These are phyloP conservation scores for Amniataba percoides DNA, from an alignment of 2,797 vertebrate species.

Conservation along the genomic window DNA sequence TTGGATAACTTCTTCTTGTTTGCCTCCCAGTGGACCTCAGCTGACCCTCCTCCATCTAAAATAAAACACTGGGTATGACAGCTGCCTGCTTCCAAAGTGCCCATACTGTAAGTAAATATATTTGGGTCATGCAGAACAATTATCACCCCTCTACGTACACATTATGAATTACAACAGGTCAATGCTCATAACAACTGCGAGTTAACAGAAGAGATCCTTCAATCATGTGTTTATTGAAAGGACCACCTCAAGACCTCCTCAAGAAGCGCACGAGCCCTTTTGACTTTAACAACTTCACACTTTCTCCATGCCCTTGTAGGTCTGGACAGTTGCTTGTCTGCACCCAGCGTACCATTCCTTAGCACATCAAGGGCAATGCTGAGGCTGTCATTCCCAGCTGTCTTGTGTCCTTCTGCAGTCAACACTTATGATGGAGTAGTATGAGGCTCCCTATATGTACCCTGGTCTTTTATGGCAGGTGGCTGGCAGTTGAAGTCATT, in stretches of 20 bases:
- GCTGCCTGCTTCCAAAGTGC: slow-evolving; percentile 40
- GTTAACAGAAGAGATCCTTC: slow-evolving; percentile 40
- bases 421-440: slow-evolving; percentile 12
- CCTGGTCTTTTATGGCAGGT: background rate
- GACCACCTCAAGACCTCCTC: slow-evolving; percentile 54
- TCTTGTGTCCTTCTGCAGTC: slow-evolving; percentile 54
- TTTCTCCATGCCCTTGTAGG: slow-evolving; percentile 13
- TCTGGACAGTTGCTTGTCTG: slow-evolving; percentile 39
- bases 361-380: slow-evolving; percentile 6
- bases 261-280: slow-evolving; percentile 39
- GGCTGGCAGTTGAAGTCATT: background rate
- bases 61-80: slow-evolving; percentile 43
- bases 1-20: slow-evolving; percentile 40
- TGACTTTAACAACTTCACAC: slow-evolving; percentile 56
- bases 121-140: slow-evolving; percentile 21
- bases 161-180: background rate
- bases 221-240: slow-evolving; percentile 46
- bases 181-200: slow-evolving; percentile 9
- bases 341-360: slow-evolving; percentile 29
- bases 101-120: slow-evolving; percentile 35
- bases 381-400: slow-evolving; percentile 67
- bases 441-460: background rate
- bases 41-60: slow-evolving; percentile 33
- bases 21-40: slow-evolving; percentile 44
- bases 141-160: slow-evolving; percentile 4